Evolutionary conservation across 1,140 invertebrate species (phyloP), one percentile per base, ranked within the genome.

Genomic region (Physella acuta): DNA sequence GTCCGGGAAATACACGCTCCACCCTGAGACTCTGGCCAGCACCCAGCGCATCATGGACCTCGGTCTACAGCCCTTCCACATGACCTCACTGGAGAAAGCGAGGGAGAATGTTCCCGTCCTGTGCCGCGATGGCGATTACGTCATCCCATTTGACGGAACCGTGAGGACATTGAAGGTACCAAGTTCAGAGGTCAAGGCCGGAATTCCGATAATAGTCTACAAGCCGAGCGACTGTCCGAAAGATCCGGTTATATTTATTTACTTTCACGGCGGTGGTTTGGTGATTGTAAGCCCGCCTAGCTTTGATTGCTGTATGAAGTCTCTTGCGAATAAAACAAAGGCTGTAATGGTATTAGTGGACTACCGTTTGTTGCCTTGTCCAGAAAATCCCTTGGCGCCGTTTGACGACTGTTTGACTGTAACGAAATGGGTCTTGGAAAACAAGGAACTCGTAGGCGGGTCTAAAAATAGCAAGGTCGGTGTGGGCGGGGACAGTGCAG

Each of bases 371-470:
- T n/a, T 62, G 3, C 60, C 60, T 5, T 26, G 44, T 30, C 20
- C 37, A 62, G 1, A n/a, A 8, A 30, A 24, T 1, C 30, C 34
- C 36, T 62, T 34, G 26, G 60, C 3, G 3, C 60, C 60, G 1
- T 62, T 62, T 49, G 26, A 62, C 37, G 60, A 62, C 28, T 30
- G 3, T 2, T 17, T 62, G 26, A 24, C 24, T 30, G 60, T 62
- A 1, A 30, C 60, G 3, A 62, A 62, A 26, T 62, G 60, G 60
- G 60, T 62, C n/a, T 24, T 62, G 36, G 36, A 62, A 26, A 62
- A 62, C 39, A 62, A 62, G n/a, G 1, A 62, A 37, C 17, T 1
- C 26, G 20, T 62, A 17, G 60, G 60, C 3, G 60, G 36, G 2
- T 26, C 31, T 5, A 3, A 26, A 24, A 34, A 34, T 3, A 62